Conservation (phyloP, 1,140 invertebrate species). For the Apocrypta bakeri region DNA sequence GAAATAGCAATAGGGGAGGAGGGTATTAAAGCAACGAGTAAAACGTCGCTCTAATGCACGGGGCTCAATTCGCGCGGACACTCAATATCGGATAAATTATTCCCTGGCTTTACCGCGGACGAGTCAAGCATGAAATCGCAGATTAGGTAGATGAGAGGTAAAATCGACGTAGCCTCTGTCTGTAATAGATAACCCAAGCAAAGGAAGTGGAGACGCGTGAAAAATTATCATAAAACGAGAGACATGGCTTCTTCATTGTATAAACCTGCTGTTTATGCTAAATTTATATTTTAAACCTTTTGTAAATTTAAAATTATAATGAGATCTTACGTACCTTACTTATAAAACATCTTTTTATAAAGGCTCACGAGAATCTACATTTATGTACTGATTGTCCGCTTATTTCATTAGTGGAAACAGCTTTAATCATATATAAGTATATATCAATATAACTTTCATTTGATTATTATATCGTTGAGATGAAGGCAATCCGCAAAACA, state of each 20-base stretch:
- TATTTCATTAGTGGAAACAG: too few species aligned
- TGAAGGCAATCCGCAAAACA: too few species aligned
- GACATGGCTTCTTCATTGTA: constrained; percentile 34
- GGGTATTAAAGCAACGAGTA: not conserved
- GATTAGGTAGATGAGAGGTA: constrained; percentile 39
- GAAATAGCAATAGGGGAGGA: too few species aligned
- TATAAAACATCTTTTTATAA: too few species aligned
- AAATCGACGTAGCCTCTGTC: not conserved
- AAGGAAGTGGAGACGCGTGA: constrained; percentile 33
- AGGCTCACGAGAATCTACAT: too few species aligned
- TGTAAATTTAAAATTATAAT: too few species aligned
- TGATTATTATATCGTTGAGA: too few species aligned
- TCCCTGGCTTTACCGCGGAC: not conserved
- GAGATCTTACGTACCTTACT: too few species aligned
- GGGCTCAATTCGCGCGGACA: not conserved
- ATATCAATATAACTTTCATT: too few species aligned
- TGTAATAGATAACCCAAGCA: not conserved
- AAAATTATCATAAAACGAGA: constrained; percentile 47
- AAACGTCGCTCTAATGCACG: not conserved
- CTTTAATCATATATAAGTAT: too few species aligned
- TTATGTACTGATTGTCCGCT: too few species aligned
- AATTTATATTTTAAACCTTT: too few species aligned
- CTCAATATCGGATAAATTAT: constrained; percentile 27
- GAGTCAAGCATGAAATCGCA: constrained; percentile 19
- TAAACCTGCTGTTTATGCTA: not conserved